phyloP scores from a whole-genome alignment of 2,888 invertebrate genomes.

The Cecidostiba fungosa region DNA sequence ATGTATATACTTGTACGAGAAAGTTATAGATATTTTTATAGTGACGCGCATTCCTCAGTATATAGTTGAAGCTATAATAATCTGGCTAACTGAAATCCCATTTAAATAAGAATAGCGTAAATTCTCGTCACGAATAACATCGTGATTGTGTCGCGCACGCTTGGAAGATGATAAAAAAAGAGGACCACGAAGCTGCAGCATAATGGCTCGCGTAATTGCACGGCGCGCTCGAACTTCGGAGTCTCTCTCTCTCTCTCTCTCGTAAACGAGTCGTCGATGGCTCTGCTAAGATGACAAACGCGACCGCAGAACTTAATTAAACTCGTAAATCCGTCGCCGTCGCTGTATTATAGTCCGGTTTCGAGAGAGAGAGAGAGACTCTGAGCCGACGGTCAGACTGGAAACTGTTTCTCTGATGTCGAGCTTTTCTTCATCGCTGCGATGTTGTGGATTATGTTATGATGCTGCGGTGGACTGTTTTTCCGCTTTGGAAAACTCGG shows the following conservation, averaged over 20 bases:
- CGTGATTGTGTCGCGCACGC: constrained; percentile 18
- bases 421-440: neutral
- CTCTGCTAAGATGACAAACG: constrained; percentile 75
- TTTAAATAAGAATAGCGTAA: constrained; percentile 31
- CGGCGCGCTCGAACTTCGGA: constrained; percentile 11
- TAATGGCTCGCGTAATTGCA: constrained; percentile 55
- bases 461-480: neutral
- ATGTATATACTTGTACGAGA: no score
- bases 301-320: constrained; percentile 79
- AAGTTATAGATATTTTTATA: no score
- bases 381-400: no score
- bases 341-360: constrained; percentile 43
- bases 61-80: neutral
- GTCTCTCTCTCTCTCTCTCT: no score
- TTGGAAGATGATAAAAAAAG: neutral
- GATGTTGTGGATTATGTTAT: no score
- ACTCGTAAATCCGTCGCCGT: constrained; percentile 76
- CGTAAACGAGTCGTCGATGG: constrained; percentile 75
- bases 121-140: constrained; percentile 5
- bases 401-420: neutral
- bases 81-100: neutral
- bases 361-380: neutral
- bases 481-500: neutral
- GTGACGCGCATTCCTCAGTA: no score
- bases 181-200: neutral